These are phyloP conservation scores for Leptopilina drosophilae DNA, from an alignment of 2,888 invertebrate species.

Conservation along the genomic window DNA sequence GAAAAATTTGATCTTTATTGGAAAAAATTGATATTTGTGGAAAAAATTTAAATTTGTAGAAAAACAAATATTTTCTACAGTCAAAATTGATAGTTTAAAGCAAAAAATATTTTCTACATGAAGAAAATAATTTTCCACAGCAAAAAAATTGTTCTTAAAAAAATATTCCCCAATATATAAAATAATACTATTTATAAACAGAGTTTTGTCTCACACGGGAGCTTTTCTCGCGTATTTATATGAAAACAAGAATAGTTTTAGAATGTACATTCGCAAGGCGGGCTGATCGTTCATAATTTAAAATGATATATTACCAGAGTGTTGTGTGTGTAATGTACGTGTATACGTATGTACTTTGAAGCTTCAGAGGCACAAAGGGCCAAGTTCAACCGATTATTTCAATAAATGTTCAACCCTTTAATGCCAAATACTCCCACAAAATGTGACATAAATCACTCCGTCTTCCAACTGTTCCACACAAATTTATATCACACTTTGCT, in stretches of 20 bases:
- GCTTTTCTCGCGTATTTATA: slow-evolving; percentile 6
- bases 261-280: slow-evolving; percentile 31
- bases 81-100: no score
- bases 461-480: neutral
- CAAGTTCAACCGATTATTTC: slow-evolving; percentile 41
- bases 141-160: neutral
- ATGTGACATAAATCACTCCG: slow-evolving; percentile 20
- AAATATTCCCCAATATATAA: no score
- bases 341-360: neutral
- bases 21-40: no score
- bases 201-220: slow-evolving; percentile 21
- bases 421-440: slow-evolving; percentile 19
- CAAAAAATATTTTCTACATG: neutral
- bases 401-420: slow-evolving; percentile 35
- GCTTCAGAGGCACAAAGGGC: slow-evolving; percentile 30
- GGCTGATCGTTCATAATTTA: slow-evolving; percentile 39
- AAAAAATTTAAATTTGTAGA: no score
- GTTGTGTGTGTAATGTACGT: neutral
- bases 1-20: no score
- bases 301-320: slow-evolving; percentile 39
- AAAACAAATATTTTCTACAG: no score
- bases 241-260: slow-evolving; percentile 37
- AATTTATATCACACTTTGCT: neutral
- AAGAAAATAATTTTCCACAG: no score
- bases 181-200: neutral